These are phyloP conservation scores for Neoitamus cyanurus DNA, from an alignment of 2,888 invertebrate species.

Conservation along the genomic window DNA sequence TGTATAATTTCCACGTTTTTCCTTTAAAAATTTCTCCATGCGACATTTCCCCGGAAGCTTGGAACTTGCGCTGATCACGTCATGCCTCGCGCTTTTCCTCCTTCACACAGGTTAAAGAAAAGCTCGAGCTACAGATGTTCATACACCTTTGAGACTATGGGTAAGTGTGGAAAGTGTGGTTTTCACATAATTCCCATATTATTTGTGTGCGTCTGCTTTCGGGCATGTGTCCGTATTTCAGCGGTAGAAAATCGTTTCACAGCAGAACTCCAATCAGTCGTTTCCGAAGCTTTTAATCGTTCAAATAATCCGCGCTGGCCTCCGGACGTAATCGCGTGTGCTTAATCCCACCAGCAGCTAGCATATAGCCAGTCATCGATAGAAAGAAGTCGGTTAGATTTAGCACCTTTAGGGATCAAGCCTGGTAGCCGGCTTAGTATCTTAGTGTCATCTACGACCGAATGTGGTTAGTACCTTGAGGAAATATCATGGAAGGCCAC, in stretches of 20 bases:
- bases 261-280: slow-evolving; percentile 46
- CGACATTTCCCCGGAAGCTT: slow-evolving; percentile 24
- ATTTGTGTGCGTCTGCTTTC: slow-evolving; percentile 1
- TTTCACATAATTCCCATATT: slow-evolving; percentile 25
- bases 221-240: background rate
- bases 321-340: slow-evolving; percentile 46
- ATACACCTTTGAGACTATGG: background rate
- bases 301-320: slow-evolving; percentile 45
- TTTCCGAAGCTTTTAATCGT: slow-evolving; percentile 50
- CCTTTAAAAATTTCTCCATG: background rate
- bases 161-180: slow-evolving; percentile 8
- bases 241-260: slow-evolving; percentile 19
- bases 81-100: background rate
- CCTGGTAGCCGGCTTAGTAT: background rate
- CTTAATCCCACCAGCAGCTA: slow-evolving; percentile 31
- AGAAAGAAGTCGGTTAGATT: background rate
- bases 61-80: background rate
- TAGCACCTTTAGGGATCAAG: background rate
- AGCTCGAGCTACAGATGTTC: slow-evolving; percentile 32
- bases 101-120: background rate
- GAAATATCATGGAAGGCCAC: background rate
- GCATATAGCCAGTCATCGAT: background rate
- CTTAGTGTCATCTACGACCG: background rate
- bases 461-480: background rate
- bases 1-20: slow-evolving; percentile 1